Percentiles rank a stretch among this genome's conserved stretches.
Conservation (phyloP, 2,888 invertebrate genomes). For the Perithous albicinctus region DNA sequence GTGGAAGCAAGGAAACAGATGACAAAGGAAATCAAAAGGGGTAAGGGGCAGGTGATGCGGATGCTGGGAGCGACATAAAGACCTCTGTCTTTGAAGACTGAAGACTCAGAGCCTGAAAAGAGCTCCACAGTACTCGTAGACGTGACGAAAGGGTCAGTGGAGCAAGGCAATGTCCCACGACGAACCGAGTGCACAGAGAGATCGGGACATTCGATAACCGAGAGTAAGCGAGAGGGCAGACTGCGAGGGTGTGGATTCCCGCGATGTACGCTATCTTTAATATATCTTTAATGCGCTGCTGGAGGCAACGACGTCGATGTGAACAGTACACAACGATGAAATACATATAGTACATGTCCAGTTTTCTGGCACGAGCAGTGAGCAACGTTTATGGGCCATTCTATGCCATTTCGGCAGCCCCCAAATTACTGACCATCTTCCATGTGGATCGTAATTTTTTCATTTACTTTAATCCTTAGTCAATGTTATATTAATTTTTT, state of each 20-base stretch:
- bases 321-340: background rate
- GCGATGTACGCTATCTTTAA: conserved; percentile 47
- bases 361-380: too few relatives aligned
- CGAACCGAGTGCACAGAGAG: conserved; percentile 13
- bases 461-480: too few relatives aligned
- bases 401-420: too few relatives aligned
- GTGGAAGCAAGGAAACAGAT: conserved; percentile 3
- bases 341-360: too few relatives aligned
- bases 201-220: conserved; percentile 61
- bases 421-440: too few relatives aligned
- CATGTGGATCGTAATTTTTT: too few relatives aligned
- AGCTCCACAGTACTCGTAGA: conserved; percentile 7
- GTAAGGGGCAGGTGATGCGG: conserved; percentile 57
- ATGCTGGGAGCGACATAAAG: conserved; percentile 51
- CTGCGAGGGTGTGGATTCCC: background rate
- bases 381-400: too few relatives aligned
- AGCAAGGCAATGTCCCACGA: conserved; percentile 41
- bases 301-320: conserved; percentile 26
- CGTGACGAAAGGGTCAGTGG: conserved; percentile 61
- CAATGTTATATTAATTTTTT: too few relatives aligned
- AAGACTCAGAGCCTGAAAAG: conserved; percentile 22
- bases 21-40: background rate
- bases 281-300: conserved; percentile 56
- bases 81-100: conserved; percentile 17
- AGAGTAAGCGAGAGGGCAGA: conserved; percentile 18